Evolutionary conservation across 2,113 vertebrate genomes (phyloP).

Genomic region (Xiphophorus maculatus): DNA sequence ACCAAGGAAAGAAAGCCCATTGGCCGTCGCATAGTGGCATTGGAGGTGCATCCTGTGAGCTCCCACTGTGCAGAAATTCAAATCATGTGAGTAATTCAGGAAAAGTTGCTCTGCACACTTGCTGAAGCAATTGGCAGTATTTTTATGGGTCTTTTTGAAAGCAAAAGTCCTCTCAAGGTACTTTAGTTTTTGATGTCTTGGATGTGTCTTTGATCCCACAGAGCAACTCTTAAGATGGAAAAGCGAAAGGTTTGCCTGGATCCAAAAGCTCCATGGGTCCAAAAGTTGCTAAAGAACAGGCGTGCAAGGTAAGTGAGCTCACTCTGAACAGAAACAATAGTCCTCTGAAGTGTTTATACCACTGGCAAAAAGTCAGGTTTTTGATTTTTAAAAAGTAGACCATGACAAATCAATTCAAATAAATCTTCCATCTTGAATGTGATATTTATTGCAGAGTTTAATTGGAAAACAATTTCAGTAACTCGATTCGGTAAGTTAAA

Average conservation of each 20-base stretch:
- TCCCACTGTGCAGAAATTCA: constrained; percentile 82
- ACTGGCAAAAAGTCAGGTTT: too few relatives aligned
- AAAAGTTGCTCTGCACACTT: neutral
- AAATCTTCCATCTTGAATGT: too few relatives aligned
- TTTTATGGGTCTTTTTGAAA: neutral
- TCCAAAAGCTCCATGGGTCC: constrained; percentile 75
- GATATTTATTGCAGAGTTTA: too few relatives aligned
- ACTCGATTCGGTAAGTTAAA: too few relatives aligned
- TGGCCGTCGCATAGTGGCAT: constrained; percentile 68
- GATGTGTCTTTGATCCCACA: constrained; percentile 42
- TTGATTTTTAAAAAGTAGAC: too few relatives aligned
- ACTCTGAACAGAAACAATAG: neutral
- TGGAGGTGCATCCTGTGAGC: constrained; percentile 79
- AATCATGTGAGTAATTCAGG: constrained; percentile 83
- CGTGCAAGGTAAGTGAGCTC: constrained; percentile 45
- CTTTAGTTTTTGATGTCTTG: constrained; percentile 1
- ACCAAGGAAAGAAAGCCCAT: constrained; percentile 72
- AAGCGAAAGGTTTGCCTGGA: constrained; percentile 73
- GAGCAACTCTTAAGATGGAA: constrained; percentile 70
- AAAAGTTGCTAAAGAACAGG: constrained; percentile 59
- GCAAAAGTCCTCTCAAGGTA: neutral
- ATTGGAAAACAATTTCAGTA: too few relatives aligned
- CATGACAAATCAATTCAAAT: too few relatives aligned
- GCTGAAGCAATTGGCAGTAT: neutral
- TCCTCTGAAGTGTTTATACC: too few relatives aligned